Evolutionary conservation across 1,140 invertebrate species (phyloP).

Genomic region (Pachyrhynchus sulphureomaculatus): DNA sequence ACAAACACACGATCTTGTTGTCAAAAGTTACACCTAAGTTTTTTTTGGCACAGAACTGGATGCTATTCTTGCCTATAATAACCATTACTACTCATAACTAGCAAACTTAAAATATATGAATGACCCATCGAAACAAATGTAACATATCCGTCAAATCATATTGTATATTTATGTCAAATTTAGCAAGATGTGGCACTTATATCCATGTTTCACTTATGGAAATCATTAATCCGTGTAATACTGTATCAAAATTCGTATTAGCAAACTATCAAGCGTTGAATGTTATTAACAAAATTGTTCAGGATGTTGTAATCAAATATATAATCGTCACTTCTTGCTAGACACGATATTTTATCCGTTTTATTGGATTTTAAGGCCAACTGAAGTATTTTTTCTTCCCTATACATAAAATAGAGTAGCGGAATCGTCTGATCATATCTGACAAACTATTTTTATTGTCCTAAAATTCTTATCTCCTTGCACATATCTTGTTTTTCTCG

Average conservation of each 20-base stretch:
- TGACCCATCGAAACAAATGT: background rate
- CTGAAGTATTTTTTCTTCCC: slow-evolving; percentile 1
- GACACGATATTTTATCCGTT: too few relatives aligned
- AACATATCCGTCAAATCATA: slow-evolving; percentile 16
- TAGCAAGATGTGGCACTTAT: too few relatives aligned
- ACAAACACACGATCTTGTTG: background rate
- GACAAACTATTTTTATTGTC: background rate
- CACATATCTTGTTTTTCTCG: slow-evolving; percentile 6
- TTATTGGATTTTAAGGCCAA: too few relatives aligned
- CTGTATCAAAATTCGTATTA: too few relatives aligned
- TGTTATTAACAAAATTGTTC: too few relatives aligned
- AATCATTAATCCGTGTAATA: too few relatives aligned
- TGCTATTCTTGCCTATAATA: background rate
- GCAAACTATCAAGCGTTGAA: too few relatives aligned
- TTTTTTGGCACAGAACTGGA: slow-evolving; percentile 8
- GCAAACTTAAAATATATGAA: background rate
- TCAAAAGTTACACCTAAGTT: slow-evolving; percentile 4
- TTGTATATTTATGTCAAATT: too few relatives aligned
- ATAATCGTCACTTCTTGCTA: too few relatives aligned
- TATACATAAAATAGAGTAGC: background rate
- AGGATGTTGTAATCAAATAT: too few relatives aligned
- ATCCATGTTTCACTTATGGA: too few relatives aligned
- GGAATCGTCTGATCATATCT: background rate
- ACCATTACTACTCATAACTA: background rate
- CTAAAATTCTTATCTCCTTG: background rate